Conservation (phyloP, 2,888 invertebrate genomes). For the Muschampia plurimacula region DNA sequence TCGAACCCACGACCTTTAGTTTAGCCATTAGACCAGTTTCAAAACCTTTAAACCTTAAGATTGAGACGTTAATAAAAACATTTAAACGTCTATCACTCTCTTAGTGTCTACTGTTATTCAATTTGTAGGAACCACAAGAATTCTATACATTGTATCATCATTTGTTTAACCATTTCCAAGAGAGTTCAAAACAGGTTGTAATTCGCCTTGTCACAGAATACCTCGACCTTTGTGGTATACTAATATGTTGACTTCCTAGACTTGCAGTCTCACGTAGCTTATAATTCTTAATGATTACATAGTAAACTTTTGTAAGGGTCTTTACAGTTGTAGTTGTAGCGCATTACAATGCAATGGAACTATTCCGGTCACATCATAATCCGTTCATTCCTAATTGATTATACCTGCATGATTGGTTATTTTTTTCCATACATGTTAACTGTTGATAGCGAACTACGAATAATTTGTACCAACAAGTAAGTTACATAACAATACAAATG, state of each 20-base stretch:
- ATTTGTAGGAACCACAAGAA: neutral
- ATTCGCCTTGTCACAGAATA: conserved; percentile 24
- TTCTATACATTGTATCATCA: conserved; percentile 6
- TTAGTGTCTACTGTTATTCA: neutral
- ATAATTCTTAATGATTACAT: neutral
- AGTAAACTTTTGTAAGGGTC: too few relatives aligned
- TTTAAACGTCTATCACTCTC: too few relatives aligned
- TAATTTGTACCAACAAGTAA: too few relatives aligned
- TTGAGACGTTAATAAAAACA: too few relatives aligned
- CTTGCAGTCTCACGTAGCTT: neutral
- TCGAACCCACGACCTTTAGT: too few relatives aligned
- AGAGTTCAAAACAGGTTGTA: conserved; percentile 14
- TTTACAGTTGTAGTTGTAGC: conserved; percentile 6
- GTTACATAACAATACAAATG: too few relatives aligned
- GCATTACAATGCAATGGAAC: conserved; percentile 2
- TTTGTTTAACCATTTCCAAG: conserved; percentile 23
- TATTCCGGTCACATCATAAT: neutral
- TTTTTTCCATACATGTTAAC: too few relatives aligned
- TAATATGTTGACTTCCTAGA: neutral
- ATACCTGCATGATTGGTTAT: too few relatives aligned
- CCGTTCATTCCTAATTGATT: too few relatives aligned
- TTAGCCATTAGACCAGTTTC: too few relatives aligned
- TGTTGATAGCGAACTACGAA: too few relatives aligned
- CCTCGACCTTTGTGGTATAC: conserved; percentile 13
- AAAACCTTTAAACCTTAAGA: too few relatives aligned